phyloP scores from a whole-genome alignment of 2,888 invertebrate species.

The Agonum fuliginosum region DNA sequence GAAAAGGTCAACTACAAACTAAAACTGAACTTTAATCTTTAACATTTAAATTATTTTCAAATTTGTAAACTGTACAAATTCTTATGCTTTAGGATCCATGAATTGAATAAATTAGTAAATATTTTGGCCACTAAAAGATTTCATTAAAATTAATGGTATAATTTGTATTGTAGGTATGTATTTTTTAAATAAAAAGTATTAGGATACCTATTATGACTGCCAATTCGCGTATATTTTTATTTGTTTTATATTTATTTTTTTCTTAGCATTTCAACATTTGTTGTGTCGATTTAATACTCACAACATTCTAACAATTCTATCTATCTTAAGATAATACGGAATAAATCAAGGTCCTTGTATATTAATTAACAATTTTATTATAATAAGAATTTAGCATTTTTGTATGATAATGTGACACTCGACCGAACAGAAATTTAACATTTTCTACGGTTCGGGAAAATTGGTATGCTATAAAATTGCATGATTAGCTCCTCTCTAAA shows the following conservation, averaged over 20 bases:
- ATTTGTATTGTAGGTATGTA: no score
- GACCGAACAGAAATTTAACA: background rate
- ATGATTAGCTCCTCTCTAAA: background rate
- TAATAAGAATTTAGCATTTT: constrained; percentile 14
- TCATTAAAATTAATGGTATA: no score
- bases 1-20: no score
- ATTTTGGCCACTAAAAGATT: no score
- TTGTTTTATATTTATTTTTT: background rate
- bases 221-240: no score
- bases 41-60: no score
- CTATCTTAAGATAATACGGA: constrained; percentile 10
- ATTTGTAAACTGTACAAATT: no score
- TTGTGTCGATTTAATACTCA: constrained; percentile 16
- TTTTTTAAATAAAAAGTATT: no score
- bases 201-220: no score
- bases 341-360: background rate
- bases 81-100: no score
- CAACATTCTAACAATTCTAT: constrained; percentile 16
- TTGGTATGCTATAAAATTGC: constrained; percentile 32
- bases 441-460: background rate
- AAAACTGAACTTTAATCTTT: no score
- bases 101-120: no score
- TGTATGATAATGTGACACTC: constrained; percentile 14
- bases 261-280: constrained; percentile 27
- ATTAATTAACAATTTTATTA: background rate